phyloP scores from a whole-genome alignment of 2,797 vertebrate species.

The Tragopan temminckii region DNA sequence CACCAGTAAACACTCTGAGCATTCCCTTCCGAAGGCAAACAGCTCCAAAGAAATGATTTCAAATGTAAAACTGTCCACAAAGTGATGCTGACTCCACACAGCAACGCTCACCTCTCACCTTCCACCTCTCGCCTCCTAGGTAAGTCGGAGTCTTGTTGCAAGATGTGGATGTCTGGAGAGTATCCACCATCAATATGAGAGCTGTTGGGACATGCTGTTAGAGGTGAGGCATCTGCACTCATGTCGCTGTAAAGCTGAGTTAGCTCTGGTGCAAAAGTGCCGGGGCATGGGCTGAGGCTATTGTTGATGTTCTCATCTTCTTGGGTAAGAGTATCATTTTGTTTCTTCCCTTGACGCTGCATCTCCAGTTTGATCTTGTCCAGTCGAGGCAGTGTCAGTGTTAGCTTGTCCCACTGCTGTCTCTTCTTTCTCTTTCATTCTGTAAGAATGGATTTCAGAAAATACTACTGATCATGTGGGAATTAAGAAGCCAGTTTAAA shows the following conservation, averaged over 20 bases:
- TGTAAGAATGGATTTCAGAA: not conserved
- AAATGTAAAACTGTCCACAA: too few relatives aligned
- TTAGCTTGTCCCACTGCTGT: not conserved
- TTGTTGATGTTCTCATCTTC: not conserved
- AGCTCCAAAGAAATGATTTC: too few relatives aligned
- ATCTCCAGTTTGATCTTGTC: not conserved
- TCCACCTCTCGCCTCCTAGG: too few relatives aligned
- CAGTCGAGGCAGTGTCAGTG: not conserved
- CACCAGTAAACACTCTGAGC: too few relatives aligned
- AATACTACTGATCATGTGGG: not conserved
- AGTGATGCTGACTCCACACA: too few relatives aligned
- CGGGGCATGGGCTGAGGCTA: not conserved
- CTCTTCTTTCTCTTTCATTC: not conserved
- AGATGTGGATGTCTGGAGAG: too few relatives aligned
- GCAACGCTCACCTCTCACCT: too few relatives aligned
- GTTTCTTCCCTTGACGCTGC: not conserved
- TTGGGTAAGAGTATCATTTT: not conserved
- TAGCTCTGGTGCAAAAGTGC: not conserved
- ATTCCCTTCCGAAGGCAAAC: too few relatives aligned
- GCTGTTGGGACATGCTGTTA: not conserved
- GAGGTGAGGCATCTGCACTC: not conserved
- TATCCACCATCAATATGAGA: not conserved
- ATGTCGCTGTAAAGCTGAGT: not conserved
- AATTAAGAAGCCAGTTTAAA: not conserved
- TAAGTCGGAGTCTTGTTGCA: too few relatives aligned